Base-by-base conservation (phyloP, 2,113 vertebrate species). In the Sinocyclocheilus anophthalmus region DNA sequence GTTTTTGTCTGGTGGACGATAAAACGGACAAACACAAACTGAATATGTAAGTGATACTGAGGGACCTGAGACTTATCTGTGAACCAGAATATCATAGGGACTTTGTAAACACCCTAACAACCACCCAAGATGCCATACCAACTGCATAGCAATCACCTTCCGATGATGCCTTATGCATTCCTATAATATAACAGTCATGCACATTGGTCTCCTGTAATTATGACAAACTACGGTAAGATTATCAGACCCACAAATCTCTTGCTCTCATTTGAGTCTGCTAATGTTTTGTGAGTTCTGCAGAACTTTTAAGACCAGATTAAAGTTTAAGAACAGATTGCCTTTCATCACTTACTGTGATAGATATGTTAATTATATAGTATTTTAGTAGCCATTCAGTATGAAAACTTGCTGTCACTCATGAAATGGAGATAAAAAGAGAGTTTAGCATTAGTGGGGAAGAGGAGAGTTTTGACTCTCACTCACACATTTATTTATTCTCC, bases 401-500 rank as follows among this genome's bases (percentile, higher is more conserved):
- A 18, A 53, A 26, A 76, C n/a, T 3, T 3, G 11, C 10, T 48
- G 11, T 48, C 45, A 48, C 45, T 30, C 8, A 63, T 30, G 26
- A 63, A 82, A 63, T 72, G 3, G 4, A 73, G 10, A 76, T 85
- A 0, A 55, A 84, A 61, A 37, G 87, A 67, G 57, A 53, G 61
- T 70, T 72, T 72, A 81, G 50, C 9, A 33, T 67, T 72, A 18
- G 79, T 69, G 83, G 76, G 78, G 39, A 67, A 61, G 20, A 88
- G 82, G 42, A 80, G 59, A 65, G 63, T 83, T 65, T 30, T 77
- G 22, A 20, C 48, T 82, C 33, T 75, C 53, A 75, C 87, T 90
- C 85, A 93, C 84, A 88, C 84, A 70, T 75, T 88, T 72, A 87
- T 90, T 87, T 91, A 88, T 93, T 92, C 88, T 80, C 73, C 91